These are phyloP conservation scores for Drosophila biarmipes DNA, from an alignment of 1,140 invertebrate genomes.

Conservation along the genomic window DNA sequence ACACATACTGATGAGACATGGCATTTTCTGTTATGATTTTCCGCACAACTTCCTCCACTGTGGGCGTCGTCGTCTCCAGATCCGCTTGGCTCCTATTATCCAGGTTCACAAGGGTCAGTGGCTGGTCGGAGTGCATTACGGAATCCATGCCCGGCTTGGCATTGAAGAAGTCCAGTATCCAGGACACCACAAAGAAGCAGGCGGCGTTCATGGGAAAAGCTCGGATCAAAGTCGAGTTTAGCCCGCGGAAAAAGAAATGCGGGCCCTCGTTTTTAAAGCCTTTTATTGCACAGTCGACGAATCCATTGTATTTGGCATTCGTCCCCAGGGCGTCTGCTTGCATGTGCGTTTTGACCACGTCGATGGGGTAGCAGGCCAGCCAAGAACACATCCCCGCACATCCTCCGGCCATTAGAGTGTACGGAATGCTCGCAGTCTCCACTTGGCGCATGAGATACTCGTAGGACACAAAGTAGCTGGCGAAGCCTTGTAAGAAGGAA, in stretches of 20 bases:
- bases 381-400: slow-evolving; percentile 93
- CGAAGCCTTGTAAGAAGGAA: slow-evolving; percentile 79
- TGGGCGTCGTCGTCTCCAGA: slow-evolving; percentile 16
- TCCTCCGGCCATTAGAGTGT: slow-evolving; percentile 92
- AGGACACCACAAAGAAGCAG: slow-evolving; percentile 94
- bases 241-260: slow-evolving; percentile 88
- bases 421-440: slow-evolving; percentile 84
- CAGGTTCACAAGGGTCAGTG: slow-evolving; percentile 51
- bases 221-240: slow-evolving; percentile 91
- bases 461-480: slow-evolving; percentile 88
- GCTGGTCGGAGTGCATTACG: slow-evolving; percentile 33
- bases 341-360: slow-evolving; percentile 94
- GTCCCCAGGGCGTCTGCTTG: slow-evolving; percentile 89
- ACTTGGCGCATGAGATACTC: slow-evolving; percentile 87
- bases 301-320: slow-evolving; percentile 87
- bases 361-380: slow-evolving; percentile 93
- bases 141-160: slow-evolving; percentile 48
- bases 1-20: slow-evolving; percentile 7
- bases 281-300: slow-evolving; percentile 89
- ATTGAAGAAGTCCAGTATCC: slow-evolving; percentile 86
- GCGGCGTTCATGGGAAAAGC: slow-evolving; percentile 97
- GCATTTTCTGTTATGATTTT: slow-evolving; percentile 53
- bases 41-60: slow-evolving; percentile 53
- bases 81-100: slow-evolving; percentile 40
- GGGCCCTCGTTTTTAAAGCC: slow-evolving; percentile 90